These are phyloP conservation scores for Melipona quadrifasciata DNA, from an alignment of 1,140 invertebrate species.

Conservation along the genomic window DNA sequence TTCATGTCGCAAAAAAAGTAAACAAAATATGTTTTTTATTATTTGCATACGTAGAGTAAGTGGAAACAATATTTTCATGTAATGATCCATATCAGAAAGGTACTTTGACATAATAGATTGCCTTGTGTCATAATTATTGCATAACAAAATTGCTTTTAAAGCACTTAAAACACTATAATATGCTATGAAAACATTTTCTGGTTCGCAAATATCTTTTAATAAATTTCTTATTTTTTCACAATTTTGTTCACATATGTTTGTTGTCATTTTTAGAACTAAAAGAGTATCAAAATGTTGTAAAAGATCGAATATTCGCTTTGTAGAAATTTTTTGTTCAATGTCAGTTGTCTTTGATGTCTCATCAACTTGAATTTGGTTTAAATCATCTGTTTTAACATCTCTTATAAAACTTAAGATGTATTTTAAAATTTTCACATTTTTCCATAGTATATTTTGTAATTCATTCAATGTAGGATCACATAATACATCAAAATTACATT, in stretches of 20 bases:
- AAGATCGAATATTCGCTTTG: constrained; percentile 63
- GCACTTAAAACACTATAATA: constrained; percentile 69
- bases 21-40: constrained; percentile 74
- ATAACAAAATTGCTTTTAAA: constrained; percentile 70
- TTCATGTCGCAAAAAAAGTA: constrained; percentile 73
- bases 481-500: constrained; percentile 56
- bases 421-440: constrained; percentile 63
- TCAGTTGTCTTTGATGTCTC: constrained; percentile 5
- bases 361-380: constrained; percentile 5
- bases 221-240: constrained; percentile 64
- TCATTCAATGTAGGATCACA: constrained; percentile 59
- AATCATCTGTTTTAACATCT: neutral
- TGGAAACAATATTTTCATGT: constrained; percentile 64
- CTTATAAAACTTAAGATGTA: constrained; percentile 68
- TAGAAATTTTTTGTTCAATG: constrained; percentile 52
- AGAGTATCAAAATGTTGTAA: constrained; percentile 67
- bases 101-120: constrained; percentile 49
- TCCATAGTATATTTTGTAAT: constrained; percentile 58
- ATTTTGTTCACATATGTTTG: constrained; percentile 70
- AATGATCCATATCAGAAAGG: constrained; percentile 60
- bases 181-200: constrained; percentile 62
- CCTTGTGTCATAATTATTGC: constrained; percentile 62
- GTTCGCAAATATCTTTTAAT: constrained; percentile 57
- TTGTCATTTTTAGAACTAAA: constrained; percentile 66
- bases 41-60: constrained; percentile 67